phyloP scores from a whole-genome alignment of 2,888 invertebrate genomes.

The Uropetala carovei region DNA sequence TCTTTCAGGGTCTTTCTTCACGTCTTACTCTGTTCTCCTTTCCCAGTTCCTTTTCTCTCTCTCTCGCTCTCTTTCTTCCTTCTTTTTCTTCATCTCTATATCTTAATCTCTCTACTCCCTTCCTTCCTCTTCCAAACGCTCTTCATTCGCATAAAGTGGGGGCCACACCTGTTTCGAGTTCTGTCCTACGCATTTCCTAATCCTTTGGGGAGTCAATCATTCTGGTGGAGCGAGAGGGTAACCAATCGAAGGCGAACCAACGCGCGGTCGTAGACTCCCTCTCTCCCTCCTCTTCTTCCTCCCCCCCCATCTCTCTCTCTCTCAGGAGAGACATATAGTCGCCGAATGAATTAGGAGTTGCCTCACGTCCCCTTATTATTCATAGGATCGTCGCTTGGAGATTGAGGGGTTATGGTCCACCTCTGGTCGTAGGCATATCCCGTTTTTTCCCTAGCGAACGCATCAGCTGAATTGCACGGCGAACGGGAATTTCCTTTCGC shows the following conservation, averaged over 20 bases:
- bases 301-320: neutral
- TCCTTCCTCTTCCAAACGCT: neutral
- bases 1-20: neutral
- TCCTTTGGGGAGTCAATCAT: slow-evolving; percentile 58
- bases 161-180: slow-evolving; percentile 10
- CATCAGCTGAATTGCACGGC: neutral
- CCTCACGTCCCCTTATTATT: neutral
- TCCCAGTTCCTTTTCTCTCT: neutral
- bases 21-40: neutral
- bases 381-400: slow-evolving; percentile 32
- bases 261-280: neutral
- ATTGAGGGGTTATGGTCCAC: neutral
- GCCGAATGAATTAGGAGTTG: slow-evolving; percentile 24
- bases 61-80: neutral
- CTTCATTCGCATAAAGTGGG: slow-evolving; percentile 17
- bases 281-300: neutral
- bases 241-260: neutral
- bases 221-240: slow-evolving; percentile 20
- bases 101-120: too few relatives aligned
- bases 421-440: neutral
- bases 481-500: neutral
- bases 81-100: neutral
- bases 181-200: slow-evolving; percentile 18
- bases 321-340: neutral
- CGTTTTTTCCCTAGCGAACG: neutral